These are phyloP conservation scores for Nibea coibor DNA, from an alignment of 2,113 vertebrate species.

Conservation along the genomic window DNA sequence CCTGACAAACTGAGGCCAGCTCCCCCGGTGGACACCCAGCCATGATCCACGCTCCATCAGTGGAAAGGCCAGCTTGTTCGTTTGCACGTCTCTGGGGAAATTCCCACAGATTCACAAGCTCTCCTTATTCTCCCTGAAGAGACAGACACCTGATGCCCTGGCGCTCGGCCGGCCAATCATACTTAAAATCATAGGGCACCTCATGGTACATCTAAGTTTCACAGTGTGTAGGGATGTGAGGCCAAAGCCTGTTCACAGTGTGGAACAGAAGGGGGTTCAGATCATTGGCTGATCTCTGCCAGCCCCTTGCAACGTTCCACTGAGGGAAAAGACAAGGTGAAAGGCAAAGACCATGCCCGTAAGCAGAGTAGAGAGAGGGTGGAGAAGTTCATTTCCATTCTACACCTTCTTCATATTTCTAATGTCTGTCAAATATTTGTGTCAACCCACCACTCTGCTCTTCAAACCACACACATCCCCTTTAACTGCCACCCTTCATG, in stretches of 20 bases:
- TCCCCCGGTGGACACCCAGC: constrained; percentile 51
- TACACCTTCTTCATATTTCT: constrained; percentile 49
- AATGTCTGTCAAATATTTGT: constrained; percentile 41
- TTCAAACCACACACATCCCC: constrained; percentile 56
- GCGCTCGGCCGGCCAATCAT: constrained; percentile 55
- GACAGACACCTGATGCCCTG: constrained; percentile 48
- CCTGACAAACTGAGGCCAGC: constrained; percentile 18
- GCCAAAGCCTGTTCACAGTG: constrained; percentile 70
- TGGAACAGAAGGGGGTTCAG: constrained; percentile 63
- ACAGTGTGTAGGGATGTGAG: constrained; percentile 89
- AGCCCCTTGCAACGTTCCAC: constrained; percentile 62
- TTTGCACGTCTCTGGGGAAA: constrained; percentile 23
- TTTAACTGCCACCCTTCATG: constrained; percentile 45
- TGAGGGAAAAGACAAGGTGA: constrained; percentile 60
- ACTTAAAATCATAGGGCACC: constrained; percentile 82
- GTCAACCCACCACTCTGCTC: constrained; percentile 65
- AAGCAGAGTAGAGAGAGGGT: constrained; percentile 69
- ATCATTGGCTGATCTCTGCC: constrained; percentile 63
- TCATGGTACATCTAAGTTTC: constrained; percentile 78
- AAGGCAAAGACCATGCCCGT: constrained; percentile 67
- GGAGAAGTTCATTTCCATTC: constrained; percentile 55
- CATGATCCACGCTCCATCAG: constrained; percentile 25
- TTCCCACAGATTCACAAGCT: constrained; percentile 27
- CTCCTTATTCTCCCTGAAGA: constrained; percentile 55
- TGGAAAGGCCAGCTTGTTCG: constrained; percentile 41